A percentile compares a stretch with the other conserved stretches of the same genome.
Conservation (phyloP, 1,140 invertebrate genomes). For the Drusus annulatus region DNA sequence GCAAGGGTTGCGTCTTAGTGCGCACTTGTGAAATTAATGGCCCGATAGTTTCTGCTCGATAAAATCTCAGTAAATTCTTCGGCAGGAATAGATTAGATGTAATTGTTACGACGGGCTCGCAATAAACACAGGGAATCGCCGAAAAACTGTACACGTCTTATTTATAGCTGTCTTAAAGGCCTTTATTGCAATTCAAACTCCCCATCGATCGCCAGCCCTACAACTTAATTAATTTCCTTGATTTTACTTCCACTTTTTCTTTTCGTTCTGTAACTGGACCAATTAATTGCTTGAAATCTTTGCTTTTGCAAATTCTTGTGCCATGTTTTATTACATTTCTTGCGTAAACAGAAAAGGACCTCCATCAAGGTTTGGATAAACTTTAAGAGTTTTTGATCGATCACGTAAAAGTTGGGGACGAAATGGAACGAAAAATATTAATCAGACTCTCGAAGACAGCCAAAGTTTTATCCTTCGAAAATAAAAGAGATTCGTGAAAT, state of each 20-base stretch:
- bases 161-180: constrained; percentile 40
- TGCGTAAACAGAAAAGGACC: too few species aligned
- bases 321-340: too few species aligned
- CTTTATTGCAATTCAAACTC: constrained; percentile 46
- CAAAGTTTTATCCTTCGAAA: too few species aligned
- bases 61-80: constrained; percentile 52
- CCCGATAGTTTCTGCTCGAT: constrained; percentile 52
- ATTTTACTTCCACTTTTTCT: background rate
- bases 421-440: too few species aligned
- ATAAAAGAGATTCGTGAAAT: too few species aligned
- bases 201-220: background rate
- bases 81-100: constrained; percentile 53
- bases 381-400: too few species aligned
- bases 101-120: constrained; percentile 46
- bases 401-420: too few species aligned
- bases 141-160: constrained; percentile 42
- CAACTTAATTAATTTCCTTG: constrained; percentile 35
- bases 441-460: too few species aligned
- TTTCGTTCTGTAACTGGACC: too few species aligned
- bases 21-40: constrained; percentile 49
- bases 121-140: constrained; percentile 41
- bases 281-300: too few species aligned
- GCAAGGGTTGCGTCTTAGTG: constrained; percentile 30
- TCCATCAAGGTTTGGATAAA: too few species aligned
- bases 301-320: too few species aligned